phyloP scores from a whole-genome alignment of 2,888 invertebrate species.

The Coleophora deauratella region DNA sequence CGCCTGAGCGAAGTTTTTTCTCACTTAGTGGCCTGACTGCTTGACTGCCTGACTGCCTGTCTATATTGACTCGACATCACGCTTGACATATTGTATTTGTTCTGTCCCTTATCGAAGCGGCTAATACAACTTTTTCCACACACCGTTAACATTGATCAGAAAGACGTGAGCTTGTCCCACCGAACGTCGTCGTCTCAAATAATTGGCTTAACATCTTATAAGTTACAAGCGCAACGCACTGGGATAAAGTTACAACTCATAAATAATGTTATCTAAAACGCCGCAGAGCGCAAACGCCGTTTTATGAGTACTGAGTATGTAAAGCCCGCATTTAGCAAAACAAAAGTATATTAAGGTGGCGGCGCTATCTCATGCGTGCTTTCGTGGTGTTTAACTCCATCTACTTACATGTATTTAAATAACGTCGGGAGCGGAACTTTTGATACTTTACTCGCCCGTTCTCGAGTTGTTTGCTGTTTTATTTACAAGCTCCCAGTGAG shows the following conservation, averaged over 20 bases:
- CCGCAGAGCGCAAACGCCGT: neutral
- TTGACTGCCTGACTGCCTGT: no score
- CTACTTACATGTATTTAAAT: neutral
- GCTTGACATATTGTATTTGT: neutral
- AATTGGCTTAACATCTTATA: neutral
- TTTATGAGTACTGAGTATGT: neutral
- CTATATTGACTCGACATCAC: no score
- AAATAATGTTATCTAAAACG: neutral
- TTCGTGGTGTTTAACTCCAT: neutral
- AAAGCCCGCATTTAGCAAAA: conserved; percentile 2
- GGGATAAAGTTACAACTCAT: neutral
- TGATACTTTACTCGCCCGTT: conserved; percentile 7
- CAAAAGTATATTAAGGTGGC: conserved; percentile 1
- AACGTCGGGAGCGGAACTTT: conserved; percentile 8
- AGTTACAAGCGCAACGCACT: neutral
- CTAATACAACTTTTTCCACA: conserved; percentile 29
- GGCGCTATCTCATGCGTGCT: conserved; percentile 3
- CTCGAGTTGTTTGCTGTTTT: conserved; percentile 19
- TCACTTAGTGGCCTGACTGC: no score
- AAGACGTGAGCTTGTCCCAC: neutral
- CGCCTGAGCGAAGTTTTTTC: no score
- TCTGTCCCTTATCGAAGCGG: conserved; percentile 18
- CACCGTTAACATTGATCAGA: conserved; percentile 39
- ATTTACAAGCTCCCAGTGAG: no score
- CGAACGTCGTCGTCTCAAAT: no score